Percentiles rank a stretch among this genome's conserved stretches.
phyloP scores from a whole-genome alignment of 2,113 vertebrate species.

The Rhinichthys klamathensis region DNA sequence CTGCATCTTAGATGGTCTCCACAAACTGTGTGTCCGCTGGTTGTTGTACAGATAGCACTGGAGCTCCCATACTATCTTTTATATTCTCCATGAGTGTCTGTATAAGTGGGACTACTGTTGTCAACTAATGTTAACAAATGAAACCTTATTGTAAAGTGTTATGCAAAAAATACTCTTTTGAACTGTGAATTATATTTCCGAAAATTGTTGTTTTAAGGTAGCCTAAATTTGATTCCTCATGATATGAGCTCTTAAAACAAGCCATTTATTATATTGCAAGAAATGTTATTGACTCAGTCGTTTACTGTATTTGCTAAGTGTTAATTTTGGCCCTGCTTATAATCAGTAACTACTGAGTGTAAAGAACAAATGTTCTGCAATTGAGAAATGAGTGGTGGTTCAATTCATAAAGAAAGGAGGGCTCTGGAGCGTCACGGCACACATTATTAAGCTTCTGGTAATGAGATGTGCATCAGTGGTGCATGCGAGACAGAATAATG shows the following conservation, averaged over 20 bases:
- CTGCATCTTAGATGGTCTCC: too few species aligned
- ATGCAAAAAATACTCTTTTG: too few species aligned
- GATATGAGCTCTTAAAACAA: not conserved
- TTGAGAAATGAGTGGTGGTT: constrained; percentile 3
- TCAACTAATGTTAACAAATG: too few species aligned
- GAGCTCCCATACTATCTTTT: too few species aligned
- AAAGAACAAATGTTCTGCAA: not conserved
- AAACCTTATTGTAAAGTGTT: too few species aligned
- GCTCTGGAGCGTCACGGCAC: constrained; percentile 13
- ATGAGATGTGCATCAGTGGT: constrained; percentile 66
- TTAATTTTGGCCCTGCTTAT: not conserved
- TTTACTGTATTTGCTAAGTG: not conserved
- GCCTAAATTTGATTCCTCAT: not conserved
- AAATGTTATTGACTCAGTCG: not conserved
- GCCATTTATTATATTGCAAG: not conserved
- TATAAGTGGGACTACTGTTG: too few species aligned
- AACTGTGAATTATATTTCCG: too few species aligned
- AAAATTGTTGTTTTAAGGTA: too few species aligned
- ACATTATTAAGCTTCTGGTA: constrained; percentile 62
- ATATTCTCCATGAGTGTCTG: too few species aligned
- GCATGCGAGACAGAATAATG: constrained; percentile 70
- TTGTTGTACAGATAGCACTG: too few species aligned
- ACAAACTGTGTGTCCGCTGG: too few species aligned
- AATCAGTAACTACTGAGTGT: constrained; percentile 3
- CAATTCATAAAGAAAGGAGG: not conserved